Evolutionary conservation across 2,113 vertebrate genomes (phyloP).

Genomic region (Pao palembangensis): DNA sequence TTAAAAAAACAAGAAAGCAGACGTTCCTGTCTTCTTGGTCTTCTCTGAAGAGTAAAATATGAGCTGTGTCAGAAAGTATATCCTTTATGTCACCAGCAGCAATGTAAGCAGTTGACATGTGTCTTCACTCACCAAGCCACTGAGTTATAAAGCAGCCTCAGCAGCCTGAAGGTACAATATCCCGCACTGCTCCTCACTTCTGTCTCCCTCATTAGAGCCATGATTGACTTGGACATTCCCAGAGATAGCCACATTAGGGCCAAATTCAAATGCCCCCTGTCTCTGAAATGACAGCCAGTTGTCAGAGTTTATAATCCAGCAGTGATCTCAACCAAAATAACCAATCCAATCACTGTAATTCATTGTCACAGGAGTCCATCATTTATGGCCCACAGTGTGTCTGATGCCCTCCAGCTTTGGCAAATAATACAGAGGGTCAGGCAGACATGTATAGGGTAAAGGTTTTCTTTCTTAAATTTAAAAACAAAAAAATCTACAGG

Average conservation of each 20-base stretch:
- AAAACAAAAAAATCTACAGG: too few relatives aligned
- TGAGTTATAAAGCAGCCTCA: constrained; percentile 60
- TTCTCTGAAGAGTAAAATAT: constrained; percentile 23
- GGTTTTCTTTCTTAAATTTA: too few relatives aligned
- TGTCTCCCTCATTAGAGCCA: constrained; percentile 57
- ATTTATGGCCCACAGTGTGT: constrained; percentile 46
- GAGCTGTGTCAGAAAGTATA: constrained; percentile 27
- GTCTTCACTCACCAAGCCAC: constrained; percentile 43
- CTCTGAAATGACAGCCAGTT: constrained; percentile 58
- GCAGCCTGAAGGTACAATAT: constrained; percentile 61
- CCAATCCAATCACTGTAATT: constrained; percentile 60
- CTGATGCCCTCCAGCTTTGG: constrained; percentile 43
- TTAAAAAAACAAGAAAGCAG: not conserved
- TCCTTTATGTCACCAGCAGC: constrained; percentile 36
- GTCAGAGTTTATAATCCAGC: constrained; percentile 56
- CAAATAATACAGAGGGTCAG: constrained; percentile 32
- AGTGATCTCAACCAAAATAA: constrained; percentile 56
- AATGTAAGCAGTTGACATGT: constrained; percentile 43
- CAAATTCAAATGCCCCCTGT: constrained; percentile 52
- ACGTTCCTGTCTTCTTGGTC: not conserved
- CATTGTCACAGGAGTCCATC: constrained; percentile 35
- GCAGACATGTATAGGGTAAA: constrained; percentile 1
- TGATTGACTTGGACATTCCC: constrained; percentile 63
- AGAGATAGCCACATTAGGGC: constrained; percentile 54
- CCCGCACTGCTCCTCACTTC: constrained; percentile 45